phyloP scores from a whole-genome alignment of 2,888 invertebrate species.

The Coremacera marginata region DNA sequence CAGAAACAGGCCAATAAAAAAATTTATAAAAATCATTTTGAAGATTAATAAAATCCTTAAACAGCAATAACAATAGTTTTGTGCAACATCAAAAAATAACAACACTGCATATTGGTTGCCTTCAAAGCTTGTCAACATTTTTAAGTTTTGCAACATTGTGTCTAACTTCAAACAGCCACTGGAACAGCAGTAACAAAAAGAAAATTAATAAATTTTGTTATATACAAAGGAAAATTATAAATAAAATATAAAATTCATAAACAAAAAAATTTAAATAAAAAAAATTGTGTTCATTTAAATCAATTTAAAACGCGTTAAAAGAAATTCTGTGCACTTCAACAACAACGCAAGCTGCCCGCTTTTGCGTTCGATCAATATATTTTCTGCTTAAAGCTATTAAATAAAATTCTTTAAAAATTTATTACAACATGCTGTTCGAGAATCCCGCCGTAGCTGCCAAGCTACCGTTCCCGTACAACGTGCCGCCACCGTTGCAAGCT shows the following conservation, averaged over 20 bases:
- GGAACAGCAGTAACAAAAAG: no score
- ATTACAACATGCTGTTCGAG: constrained; percentile 76
- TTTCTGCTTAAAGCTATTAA: background rate
- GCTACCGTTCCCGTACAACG: constrained; percentile 79
- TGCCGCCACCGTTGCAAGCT: constrained; percentile 77
- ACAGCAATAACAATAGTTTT: background rate
- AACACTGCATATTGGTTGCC: no score
- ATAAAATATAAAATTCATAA: no score
- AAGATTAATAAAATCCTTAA: background rate
- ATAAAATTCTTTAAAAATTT: constrained; percentile 44
- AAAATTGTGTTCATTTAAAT: constrained; percentile 9
- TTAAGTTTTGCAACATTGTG: no score
- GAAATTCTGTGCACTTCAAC: background rate
- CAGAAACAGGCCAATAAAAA: constrained; percentile 17
- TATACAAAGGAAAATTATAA: background rate
- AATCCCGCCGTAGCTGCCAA: constrained; percentile 76
- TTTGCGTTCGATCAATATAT: background rate
- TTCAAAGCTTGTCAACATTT: no score
- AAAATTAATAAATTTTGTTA: no score
- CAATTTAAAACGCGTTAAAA: background rate
- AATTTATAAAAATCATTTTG: background rate
- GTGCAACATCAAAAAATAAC: no score
- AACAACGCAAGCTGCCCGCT: background rate
- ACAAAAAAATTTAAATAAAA: constrained; percentile 3
- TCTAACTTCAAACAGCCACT: no score